Evolutionary conservation across 2,888 invertebrate genomes (phyloP).

Genomic region (Thumatha senex): DNA sequence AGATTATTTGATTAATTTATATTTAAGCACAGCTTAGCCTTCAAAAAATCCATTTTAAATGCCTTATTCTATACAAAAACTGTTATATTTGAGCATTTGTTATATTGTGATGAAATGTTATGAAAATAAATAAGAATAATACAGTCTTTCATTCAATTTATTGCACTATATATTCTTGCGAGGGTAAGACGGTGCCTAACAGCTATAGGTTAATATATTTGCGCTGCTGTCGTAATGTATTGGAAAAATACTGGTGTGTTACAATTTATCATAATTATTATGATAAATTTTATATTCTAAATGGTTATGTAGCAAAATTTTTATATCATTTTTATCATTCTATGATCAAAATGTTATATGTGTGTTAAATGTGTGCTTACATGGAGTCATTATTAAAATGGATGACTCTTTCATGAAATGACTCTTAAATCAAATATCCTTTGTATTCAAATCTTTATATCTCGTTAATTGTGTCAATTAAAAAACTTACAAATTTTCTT

Average conservation of each 20-base stretch:
- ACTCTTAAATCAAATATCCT: not conserved
- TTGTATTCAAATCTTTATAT: slow-evolving; percentile 20
- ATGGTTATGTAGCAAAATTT: not conserved
- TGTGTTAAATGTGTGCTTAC: too few relatives aligned
- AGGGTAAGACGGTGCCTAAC: not conserved
- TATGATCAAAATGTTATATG: too few relatives aligned
- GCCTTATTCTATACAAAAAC: not conserved
- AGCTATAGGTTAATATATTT: not conserved
- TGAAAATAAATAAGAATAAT: not conserved
- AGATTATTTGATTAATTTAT: slow-evolving; percentile 15
- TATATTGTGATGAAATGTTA: slow-evolving; percentile 1
- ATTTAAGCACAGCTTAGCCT: slow-evolving; percentile 26
- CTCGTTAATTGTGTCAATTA: slow-evolving; percentile 61
- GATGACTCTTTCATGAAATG: slow-evolving; percentile 1
- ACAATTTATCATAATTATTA: not conserved
- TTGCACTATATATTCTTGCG: not conserved
- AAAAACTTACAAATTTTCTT: slow-evolving; percentile 43
- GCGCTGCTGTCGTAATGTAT: not conserved
- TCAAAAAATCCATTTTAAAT: slow-evolving; percentile 9
- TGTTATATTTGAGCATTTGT: slow-evolving; percentile 1
- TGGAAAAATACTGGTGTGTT: not conserved
- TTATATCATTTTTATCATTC: not conserved
- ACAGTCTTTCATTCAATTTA: too few relatives aligned
- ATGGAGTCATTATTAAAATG: slow-evolving; percentile 2
- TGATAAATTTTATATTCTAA: too few relatives aligned